These are phyloP conservation scores for Proteles cristata DNA, from an alignment of 2,113 vertebrate genomes.

Conservation along the genomic window DNA sequence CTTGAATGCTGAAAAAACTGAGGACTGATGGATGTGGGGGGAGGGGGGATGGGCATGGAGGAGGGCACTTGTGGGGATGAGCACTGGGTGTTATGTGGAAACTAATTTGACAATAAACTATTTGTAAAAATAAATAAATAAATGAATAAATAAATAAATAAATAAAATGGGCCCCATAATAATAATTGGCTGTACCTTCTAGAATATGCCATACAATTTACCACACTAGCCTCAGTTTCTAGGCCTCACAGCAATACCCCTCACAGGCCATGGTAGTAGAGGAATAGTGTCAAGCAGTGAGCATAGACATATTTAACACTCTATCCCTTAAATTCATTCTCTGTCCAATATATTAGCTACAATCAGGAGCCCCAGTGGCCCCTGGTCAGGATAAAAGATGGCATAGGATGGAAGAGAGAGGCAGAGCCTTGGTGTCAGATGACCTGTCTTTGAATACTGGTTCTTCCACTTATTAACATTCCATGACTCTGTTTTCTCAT, in stretches of 20 bases:
- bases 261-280: not conserved
- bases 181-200: slow-evolving; percentile 64
- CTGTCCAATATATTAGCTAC: not conserved
- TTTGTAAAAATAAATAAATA: no score
- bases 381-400: not conserved
- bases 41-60: no score
- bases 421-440: not conserved
- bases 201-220: slow-evolving; percentile 71
- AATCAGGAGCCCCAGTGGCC: not conserved
- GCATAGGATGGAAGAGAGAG: not conserved
- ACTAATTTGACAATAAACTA: no score
- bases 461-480: not conserved
- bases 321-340: not conserved
- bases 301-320: not conserved
- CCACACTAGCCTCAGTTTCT: not conserved
- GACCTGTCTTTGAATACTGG: not conserved
- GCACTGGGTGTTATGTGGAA: no score
- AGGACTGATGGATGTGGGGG: no score
- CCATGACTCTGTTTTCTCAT: not conserved
- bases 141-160: no score
- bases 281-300: not conserved
- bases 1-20: no score
- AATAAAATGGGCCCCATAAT: slow-evolving; percentile 62
- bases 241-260: not conserved
- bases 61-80: no score